Evolutionary conservation across 2,888 invertebrate genomes (phyloP), one percentile per base, ranked within the genome.

Genomic region (Hyposoter didymator): DNA sequence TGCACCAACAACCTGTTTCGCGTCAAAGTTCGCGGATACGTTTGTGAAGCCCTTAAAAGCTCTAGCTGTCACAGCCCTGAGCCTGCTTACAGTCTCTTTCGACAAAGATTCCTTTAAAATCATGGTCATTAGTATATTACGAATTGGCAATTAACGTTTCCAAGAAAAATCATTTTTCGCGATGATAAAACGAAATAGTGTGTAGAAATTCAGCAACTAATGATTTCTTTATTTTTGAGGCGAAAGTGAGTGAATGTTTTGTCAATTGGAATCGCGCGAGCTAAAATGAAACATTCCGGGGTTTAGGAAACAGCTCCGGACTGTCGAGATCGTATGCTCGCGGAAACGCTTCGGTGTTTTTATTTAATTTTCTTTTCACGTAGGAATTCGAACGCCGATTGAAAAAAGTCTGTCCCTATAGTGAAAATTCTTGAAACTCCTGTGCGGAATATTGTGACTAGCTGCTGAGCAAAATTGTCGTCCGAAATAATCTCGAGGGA

Each of bases 1-100:
- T 84, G 88, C 85, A 87, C 19, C 49, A 35, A 28, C 35, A 87
- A 88, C 86, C 19, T 43, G 67, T 73, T 72, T 74, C 43, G 74
- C 43, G 74, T 67, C 22, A 78, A 73, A 74, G 82, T 81, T 74
- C 67, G 62, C 22, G 59, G 28, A n/a, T 39, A 66, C 45, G 69
- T 69, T 78, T 49, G 64, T 72, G 4, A 52, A 67, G 52, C 74
- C 45, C 74, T 79, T 70, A 32, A 59, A 64, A 62, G 22, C 22
- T 59, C 78, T 73, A 45, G 43, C 39, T 10, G 10, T n/a, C 22
- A 43, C 22, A 66, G 66, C 28, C 7, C 14, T 22, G 35, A 69
- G 35, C 28, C 74, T 69, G 67, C 79, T 79, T 72, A 35, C 5
- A 59, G 4, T 59, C 52, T 22, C 28, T 39, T 39, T 39, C 39